A percentile compares a stretch with the other conserved stretches of the same genome.
Conservation (phyloP, 2,113 vertebrate species). For the Cettia cetti region DNA sequence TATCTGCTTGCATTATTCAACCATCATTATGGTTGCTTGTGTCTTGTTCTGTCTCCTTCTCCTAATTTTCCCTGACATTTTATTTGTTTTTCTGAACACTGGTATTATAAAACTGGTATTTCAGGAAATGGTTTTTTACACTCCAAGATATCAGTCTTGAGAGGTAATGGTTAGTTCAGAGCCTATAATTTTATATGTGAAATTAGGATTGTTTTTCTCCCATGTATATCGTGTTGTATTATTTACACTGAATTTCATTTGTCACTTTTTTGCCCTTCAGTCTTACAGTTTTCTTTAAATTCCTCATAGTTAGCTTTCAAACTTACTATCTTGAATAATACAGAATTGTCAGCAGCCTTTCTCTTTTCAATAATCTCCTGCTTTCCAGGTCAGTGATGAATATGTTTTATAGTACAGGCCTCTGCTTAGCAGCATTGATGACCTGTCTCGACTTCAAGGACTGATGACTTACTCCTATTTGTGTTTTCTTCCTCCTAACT, state of each 20-base stretch:
- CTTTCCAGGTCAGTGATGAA: background rate
- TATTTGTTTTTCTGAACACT: background rate
- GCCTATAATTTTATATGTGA: background rate
- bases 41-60: background rate
- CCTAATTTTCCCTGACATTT: background rate
- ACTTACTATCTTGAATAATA: background rate
- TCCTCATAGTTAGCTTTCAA: background rate
- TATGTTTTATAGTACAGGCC: background rate
- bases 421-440: background rate
- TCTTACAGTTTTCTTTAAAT: background rate
- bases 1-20: background rate
- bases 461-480: background rate
- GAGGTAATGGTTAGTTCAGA: background rate
- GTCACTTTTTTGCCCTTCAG: background rate
- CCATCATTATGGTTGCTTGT: background rate
- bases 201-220: constrained; percentile 9
- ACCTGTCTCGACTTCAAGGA: background rate
- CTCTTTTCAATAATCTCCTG: background rate
- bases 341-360: background rate
- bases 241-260: background rate
- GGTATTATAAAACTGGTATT: background rate
- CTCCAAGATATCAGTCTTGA: background rate
- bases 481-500: background rate
- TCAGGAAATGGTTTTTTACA: background rate
- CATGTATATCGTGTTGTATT: background rate